phyloP scores from a whole-genome alignment of 2,888 invertebrate genomes.

The Teleogryllus oceanicus region DNA sequence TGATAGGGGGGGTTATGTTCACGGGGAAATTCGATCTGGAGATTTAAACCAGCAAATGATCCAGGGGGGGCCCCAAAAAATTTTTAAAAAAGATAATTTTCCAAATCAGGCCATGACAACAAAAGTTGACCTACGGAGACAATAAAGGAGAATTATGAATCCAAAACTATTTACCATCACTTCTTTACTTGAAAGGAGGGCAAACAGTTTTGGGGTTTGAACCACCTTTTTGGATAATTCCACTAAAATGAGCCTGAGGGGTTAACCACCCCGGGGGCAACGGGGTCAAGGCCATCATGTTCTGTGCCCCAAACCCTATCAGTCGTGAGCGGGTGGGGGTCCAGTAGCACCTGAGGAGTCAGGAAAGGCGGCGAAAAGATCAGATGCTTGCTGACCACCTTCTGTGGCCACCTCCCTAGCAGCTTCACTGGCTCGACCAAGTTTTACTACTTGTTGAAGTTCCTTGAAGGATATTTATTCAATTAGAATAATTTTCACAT shows the following conservation, averaged over 20 bases:
- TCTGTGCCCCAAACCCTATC: conserved; percentile 92
- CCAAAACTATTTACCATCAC: conserved; percentile 36
- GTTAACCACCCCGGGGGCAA: conserved; percentile 95
- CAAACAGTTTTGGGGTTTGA: conserved; percentile 91
- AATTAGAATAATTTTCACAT: neutral
- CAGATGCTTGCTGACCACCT: conserved; percentile 68
- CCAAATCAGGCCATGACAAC: conserved; percentile 38
- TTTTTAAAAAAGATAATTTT: neutral
- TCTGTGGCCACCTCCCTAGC: conserved; percentile 67
- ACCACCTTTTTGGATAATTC: conserved; percentile 69
- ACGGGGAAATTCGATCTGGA: conserved; percentile 31
- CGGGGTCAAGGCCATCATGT: conserved; percentile 95
- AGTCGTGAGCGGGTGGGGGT: conserved; percentile 81
- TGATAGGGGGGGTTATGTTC: too few species aligned
- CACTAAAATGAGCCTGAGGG: conserved; percentile 86
- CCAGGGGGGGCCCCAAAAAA: conserved; percentile 54
- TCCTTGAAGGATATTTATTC: conserved; percentile 52
- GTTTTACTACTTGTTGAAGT: conserved; percentile 84
- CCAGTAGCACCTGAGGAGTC: conserved; percentile 61
- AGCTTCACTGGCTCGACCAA: conserved; percentile 82
- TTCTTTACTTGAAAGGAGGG: conserved; percentile 64
- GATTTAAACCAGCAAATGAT: conserved; percentile 48
- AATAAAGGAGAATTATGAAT: neutral
- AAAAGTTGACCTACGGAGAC: neutral
- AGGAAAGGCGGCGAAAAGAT: conserved; percentile 87